phyloP scores from a whole-genome alignment of 2,797 vertebrate species.

The Pelodytes ibericus region DNA sequence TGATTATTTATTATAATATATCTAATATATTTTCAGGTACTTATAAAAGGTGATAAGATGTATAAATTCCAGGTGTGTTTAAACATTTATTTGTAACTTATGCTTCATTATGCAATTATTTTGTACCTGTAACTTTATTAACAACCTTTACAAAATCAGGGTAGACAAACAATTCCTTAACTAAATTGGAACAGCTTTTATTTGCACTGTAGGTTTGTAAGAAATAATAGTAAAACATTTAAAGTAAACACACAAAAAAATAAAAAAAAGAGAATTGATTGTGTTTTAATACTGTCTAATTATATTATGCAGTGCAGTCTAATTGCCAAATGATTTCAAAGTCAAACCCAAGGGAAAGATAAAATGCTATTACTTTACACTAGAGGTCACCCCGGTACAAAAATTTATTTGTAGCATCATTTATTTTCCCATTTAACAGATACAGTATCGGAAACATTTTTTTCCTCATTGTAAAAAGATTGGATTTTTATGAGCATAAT shows the following conservation, averaged over 20 bases:
- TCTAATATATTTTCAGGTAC: too few relatives aligned
- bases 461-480: slow-evolving; percentile 57
- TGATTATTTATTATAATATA: too few relatives aligned
- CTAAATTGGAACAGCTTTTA: not conserved
- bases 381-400: slow-evolving; percentile 75
- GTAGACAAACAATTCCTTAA: not conserved
- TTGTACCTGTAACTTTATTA: not conserved
- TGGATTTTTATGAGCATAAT: slow-evolving; percentile 58
- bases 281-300: not conserved
- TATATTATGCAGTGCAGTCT: slow-evolving; percentile 49
- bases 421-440: slow-evolving; percentile 60
- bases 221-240: not conserved
- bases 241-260: slow-evolving; percentile 13
- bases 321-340: slow-evolving; percentile 65
- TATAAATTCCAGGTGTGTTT: too few relatives aligned
- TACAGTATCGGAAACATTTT: slow-evolving; percentile 54
- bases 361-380: slow-evolving; percentile 75
- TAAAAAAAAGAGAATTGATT: slow-evolving; percentile 35
- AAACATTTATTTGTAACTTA: too few relatives aligned
- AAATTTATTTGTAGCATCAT: slow-evolving; percentile 68
- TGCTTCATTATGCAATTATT: too few relatives aligned
- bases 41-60: too few relatives aligned
- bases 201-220: not conserved
- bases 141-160: not conserved
- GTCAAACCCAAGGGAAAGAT: slow-evolving; percentile 66